A percentile compares a stretch with the other conserved stretches of the same genome.
Evolutionary conservation across 2,797 vertebrate species (phyloP).

Genomic region (Corythornis leucogaster): DNA sequence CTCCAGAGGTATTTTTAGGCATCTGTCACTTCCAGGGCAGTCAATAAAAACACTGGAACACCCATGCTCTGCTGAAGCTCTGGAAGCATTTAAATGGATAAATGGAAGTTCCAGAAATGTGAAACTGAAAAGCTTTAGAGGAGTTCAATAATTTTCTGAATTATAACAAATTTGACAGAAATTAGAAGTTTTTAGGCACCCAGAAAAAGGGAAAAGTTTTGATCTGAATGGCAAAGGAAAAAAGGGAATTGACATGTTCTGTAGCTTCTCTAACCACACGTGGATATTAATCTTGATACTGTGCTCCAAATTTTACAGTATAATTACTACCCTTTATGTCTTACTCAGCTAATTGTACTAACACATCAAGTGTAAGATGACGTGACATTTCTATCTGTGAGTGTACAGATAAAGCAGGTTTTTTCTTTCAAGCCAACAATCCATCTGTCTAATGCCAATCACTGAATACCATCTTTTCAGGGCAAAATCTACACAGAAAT

Average conservation of each 20-base stretch:
- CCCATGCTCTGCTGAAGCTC: not conserved
- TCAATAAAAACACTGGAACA: not conserved
- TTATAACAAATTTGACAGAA: not conserved
- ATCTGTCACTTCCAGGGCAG: not conserved
- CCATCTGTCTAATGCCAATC: not conserved
- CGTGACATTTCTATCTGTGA: not conserved
- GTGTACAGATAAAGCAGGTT: not conserved
- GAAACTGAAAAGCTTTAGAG: not conserved
- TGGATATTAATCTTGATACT: not conserved
- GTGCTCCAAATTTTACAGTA: not conserved
- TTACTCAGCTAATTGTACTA: not conserved
- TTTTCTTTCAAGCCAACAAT: not conserved
- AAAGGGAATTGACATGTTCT: not conserved
- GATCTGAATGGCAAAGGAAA: not conserved
- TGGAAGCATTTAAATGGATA: not conserved
- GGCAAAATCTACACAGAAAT: not conserved
- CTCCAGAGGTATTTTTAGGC: conserved; percentile 40
- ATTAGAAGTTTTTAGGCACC: not conserved
- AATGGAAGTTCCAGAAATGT: not conserved
- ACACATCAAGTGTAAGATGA: not conserved
- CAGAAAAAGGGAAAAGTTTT: not conserved
- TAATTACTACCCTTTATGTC: not conserved
- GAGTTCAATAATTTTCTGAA: not conserved
- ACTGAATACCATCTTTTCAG: not conserved
- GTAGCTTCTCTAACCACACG: not conserved